These are phyloP conservation scores for Dolichomitus sp. DNA, from an alignment of 2,888 invertebrate genomes.

Conservation along the genomic window DNA sequence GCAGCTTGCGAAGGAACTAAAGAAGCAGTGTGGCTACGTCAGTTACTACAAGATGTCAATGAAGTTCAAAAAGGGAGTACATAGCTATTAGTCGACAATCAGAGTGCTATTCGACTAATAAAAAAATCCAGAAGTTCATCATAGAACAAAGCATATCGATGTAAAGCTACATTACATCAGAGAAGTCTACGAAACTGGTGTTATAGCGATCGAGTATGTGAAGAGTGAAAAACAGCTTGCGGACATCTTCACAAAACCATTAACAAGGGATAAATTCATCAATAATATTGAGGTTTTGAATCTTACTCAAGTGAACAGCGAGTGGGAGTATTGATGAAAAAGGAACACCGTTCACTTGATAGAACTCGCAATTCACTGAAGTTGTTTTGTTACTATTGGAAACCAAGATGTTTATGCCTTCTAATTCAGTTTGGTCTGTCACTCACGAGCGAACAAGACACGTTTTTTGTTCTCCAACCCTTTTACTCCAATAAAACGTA, in stretches of 20 bases:
- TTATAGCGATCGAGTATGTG: background rate
- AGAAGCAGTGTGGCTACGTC: conserved; percentile 66
- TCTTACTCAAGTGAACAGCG: too few species aligned
- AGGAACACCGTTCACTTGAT: too few species aligned
- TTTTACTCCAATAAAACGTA: too few species aligned
- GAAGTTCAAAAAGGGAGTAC: background rate
- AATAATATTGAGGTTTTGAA: too few species aligned
- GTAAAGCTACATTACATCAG: background rate
- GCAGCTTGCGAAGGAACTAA: conserved; percentile 49
- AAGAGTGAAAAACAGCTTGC: background rate
- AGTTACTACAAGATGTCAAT: background rate
- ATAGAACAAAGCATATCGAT: conserved; percentile 9
- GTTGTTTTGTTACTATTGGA: too few species aligned
- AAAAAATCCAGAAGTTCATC: conserved; percentile 7
- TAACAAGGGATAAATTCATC: background rate
- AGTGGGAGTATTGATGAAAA: too few species aligned
- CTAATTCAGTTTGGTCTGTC: too few species aligned
- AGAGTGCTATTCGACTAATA: background rate
- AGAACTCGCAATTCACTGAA: too few species aligned
- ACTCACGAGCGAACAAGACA: too few species aligned
- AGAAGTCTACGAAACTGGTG: background rate
- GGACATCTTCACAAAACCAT: background rate
- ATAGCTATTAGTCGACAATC: conserved; percentile 3
- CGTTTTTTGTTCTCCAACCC: too few species aligned
- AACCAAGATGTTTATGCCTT: too few species aligned